Evolutionary conservation across 2,113 vertebrate species (phyloP).

Genomic region (Alectura lathami): DNA sequence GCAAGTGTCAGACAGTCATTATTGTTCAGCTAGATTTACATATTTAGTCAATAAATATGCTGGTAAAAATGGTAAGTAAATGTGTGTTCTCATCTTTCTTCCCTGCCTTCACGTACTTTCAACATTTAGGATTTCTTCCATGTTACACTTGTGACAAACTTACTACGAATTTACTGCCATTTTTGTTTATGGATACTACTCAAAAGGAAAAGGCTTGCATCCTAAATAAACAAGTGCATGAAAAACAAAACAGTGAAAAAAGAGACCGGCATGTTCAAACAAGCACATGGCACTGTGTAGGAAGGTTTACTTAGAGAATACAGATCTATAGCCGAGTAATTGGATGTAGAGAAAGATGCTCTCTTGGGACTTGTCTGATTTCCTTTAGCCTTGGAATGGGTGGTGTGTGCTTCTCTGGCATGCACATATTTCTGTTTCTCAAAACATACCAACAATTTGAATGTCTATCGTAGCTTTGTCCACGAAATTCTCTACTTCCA

Average conservation of each 20-base stretch:
- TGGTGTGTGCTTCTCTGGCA: background rate
- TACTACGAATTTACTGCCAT: background rate
- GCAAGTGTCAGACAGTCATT: background rate
- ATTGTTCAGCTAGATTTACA: background rate
- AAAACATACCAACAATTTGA: slow-evolving; percentile 90
- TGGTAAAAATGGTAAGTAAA: background rate
- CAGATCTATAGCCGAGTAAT: background rate
- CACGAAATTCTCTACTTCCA: slow-evolving; percentile 89
- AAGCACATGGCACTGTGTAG: too few relatives aligned
- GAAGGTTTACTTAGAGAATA: background rate
- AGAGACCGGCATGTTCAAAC: background rate
- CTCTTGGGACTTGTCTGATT: background rate
- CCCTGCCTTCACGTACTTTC: background rate
- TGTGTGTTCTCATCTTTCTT: background rate
- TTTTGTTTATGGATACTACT: background rate
- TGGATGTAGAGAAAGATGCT: rapidly evolving
- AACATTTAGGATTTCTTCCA: background rate
- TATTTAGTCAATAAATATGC: background rate
- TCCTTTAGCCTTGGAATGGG: background rate
- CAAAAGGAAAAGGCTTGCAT: background rate
- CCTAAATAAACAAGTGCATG: background rate
- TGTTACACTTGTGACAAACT: background rate
- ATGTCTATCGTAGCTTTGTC: slow-evolving; percentile 91
- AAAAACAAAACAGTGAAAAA: background rate
- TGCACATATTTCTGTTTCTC: background rate